These are phyloP conservation scores for Psylliodes chrysocephalus DNA, from an alignment of 2,888 invertebrate species.

Conservation along the genomic window DNA sequence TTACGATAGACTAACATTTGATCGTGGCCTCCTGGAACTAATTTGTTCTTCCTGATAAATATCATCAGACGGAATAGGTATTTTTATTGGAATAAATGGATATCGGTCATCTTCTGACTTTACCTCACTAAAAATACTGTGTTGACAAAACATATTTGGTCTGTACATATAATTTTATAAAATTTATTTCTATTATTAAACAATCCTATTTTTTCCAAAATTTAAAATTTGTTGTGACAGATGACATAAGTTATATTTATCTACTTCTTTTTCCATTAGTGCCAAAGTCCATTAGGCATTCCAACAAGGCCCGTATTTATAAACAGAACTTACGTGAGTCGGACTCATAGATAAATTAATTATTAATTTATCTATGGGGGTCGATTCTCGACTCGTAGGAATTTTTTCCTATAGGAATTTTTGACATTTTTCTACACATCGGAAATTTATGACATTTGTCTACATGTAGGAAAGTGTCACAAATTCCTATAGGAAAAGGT, in stretches of 20 bases:
- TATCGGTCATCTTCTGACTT: conserved; percentile 15
- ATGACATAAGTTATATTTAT: conserved; percentile 6
- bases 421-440: no score
- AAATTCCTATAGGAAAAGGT: no score
- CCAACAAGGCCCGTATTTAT: no score
- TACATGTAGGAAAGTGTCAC: no score
- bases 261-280: neutral
- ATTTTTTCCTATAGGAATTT: no score
- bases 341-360: no score
- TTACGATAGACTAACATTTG: neutral
- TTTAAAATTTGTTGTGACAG: conserved; percentile 28
- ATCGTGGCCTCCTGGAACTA: neutral
- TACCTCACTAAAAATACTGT: conserved; percentile 37
- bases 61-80: conserved; percentile 13
- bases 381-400: no score
- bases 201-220: neutral
- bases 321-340: no score
- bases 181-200: conserved; percentile 1
- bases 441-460: no score
- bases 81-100: conserved; percentile 1
- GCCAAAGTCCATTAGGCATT: no score
- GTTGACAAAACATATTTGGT: conserved; percentile 38
- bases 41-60: conserved; percentile 18
- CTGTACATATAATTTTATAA: conserved; percentile 18
- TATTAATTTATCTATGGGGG: no score